Evolutionary conservation across 2,797 vertebrate species (phyloP).

Genomic region (Margarornis squamiger): DNA sequence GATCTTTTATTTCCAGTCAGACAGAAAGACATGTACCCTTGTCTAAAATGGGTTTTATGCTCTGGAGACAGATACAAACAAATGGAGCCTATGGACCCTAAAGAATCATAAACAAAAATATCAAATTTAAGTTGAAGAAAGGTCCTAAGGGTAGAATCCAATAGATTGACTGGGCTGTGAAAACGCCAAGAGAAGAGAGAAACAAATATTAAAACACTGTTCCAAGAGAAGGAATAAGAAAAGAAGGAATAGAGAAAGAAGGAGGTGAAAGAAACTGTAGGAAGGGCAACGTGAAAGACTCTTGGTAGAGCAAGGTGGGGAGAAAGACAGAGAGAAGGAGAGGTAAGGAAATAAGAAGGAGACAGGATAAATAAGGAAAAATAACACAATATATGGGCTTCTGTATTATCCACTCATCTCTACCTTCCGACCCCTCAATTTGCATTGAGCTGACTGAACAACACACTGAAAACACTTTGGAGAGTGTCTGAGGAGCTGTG

Average conservation of each 20-base stretch:
- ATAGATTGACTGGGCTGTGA: neutral
- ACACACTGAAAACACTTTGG: neutral
- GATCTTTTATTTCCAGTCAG: neutral
- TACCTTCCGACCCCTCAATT: neutral
- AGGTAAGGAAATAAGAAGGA: neutral
- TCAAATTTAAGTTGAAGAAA: neutral
- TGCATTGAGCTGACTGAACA: neutral
- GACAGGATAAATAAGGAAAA: neutral
- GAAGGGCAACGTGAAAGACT: neutral
- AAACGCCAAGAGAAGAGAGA: neutral
- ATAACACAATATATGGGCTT: neutral
- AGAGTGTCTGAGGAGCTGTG: neutral
- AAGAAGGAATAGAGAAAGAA: neutral
- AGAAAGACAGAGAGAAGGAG: neutral
- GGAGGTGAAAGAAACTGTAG: neutral
- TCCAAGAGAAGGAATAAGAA: neutral
- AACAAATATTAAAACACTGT: neutral
- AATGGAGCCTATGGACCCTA: neutral
- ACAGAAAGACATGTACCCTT: neutral
- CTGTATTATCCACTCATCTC: neutral
- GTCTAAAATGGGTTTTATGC: neutral
- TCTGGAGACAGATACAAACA: neutral
- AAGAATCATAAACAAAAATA: neutral
- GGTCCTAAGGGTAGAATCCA: neutral
- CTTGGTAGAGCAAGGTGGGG: neutral